phyloP scores from a whole-genome alignment of 37 sponge, comb jelly and placozoan species.

The Aplysina aerophoba region DNA sequence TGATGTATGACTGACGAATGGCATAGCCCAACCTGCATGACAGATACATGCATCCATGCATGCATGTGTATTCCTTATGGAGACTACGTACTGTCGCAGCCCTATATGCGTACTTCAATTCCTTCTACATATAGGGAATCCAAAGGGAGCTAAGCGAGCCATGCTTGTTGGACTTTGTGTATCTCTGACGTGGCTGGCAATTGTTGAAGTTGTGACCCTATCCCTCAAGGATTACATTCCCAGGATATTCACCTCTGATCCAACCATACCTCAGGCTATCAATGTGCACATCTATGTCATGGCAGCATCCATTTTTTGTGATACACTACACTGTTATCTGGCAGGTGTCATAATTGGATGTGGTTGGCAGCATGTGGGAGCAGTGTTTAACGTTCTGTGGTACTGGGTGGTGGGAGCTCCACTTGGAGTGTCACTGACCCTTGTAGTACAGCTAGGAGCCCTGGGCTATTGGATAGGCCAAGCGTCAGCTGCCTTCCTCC shows the following conservation, averaged over 20 bases:
- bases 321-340: neutral
- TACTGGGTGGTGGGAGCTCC: slow-evolving; percentile 64
- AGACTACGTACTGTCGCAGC: too few species aligned
- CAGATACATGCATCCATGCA: slow-evolving; percentile 17
- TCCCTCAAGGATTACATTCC: neutral
- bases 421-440: slow-evolving; percentile 50
- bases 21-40: too few species aligned
- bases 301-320: neutral
- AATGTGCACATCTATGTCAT: neutral
- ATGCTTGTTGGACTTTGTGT: neutral
- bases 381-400: slow-evolving; percentile 39
- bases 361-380: slow-evolving; percentile 51
- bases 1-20: too few species aligned
- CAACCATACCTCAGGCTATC: neutral
- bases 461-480: slow-evolving; percentile 67
- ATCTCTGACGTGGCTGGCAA: neutral
- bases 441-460: slow-evolving; percentile 38
- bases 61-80: neutral
- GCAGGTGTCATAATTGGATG: slow-evolving; percentile 54
- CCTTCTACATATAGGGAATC: neutral
- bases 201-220: neutral
- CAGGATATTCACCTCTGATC: slow-evolving; percentile 1
- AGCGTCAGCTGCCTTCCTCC: neutral
- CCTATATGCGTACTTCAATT: neutral
- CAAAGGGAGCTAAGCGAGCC: slow-evolving; percentile 1